Evolutionary conservation across 2,113 vertebrate species (phyloP).

Genomic region (Thunnus maccoyii): DNA sequence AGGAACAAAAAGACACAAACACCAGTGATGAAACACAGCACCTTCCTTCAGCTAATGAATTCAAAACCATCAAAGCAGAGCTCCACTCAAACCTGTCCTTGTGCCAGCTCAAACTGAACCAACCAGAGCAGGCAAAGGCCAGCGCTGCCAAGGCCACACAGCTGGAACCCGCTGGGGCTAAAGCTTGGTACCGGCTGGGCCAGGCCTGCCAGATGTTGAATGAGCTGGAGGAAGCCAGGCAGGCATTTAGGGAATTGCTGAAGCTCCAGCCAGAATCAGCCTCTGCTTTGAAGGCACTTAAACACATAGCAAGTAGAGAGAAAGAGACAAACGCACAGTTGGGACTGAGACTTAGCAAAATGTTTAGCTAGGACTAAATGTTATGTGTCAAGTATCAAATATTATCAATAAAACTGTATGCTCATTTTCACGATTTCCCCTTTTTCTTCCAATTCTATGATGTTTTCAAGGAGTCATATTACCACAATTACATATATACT

Average conservation of each 20-base stretch:
- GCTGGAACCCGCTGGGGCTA: constrained; percentile 85
- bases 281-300: constrained; percentile 87
- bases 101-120: constrained; percentile 90
- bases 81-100: constrained; percentile 91
- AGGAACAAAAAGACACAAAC: constrained; percentile 36
- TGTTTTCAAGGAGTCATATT: background rate
- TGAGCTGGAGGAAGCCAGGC: constrained; percentile 86
- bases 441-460: background rate
- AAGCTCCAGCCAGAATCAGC: constrained; percentile 87
- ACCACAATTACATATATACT: too few relatives aligned
- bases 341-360: constrained; percentile 90
- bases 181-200: constrained; percentile 91
- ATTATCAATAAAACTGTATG: background rate
- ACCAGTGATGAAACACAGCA: constrained; percentile 3
- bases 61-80: constrained; percentile 79
- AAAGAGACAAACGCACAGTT: constrained; percentile 85
- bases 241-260: constrained; percentile 86
- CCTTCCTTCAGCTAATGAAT: constrained; percentile 70
- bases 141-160: constrained; percentile 87
- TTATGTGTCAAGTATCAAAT: background rate
- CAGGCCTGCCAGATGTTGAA: constrained; percentile 87
- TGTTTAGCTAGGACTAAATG: constrained; percentile 78
- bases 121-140: constrained; percentile 82
- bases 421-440: too few relatives aligned
- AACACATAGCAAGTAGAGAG: constrained; percentile 81